Base-by-base conservation (phyloP, 64 coral and sea anemone species). In the Cladopsammia gracilis region DNA sequence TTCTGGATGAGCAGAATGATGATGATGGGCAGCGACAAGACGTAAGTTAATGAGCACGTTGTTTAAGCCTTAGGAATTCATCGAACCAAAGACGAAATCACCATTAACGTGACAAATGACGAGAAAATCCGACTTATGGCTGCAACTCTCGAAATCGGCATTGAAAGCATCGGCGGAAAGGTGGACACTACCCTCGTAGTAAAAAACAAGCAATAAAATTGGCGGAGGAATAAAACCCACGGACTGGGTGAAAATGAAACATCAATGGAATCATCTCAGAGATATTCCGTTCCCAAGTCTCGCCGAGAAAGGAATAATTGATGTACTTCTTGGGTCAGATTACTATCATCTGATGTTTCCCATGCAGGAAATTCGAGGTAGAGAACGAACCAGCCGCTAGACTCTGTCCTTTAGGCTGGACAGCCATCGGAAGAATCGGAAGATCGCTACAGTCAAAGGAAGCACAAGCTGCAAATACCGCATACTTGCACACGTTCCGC, bases 51-150 rank as follows among this genome's bases (percentile, higher is more conserved):
- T 25, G 62, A 92, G 74, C 56, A 92, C 22, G 58, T 92, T 0
- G 49, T 95, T 1, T 26, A 95, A 18, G 48, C 62, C 46, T 57
- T 90, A 4, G 93, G 93, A 13, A 54, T 90, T 16, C 43, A 46
- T 57, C 58, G 58, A 6, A 51, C 75, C 26, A 95, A 89, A 71
- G 77, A 86, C 50, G 24, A 24, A 23, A 86, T 90, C 26, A 83
- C 58, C 20, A 47, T 90, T 10, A 90, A 95, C 18, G 79, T 95
- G 10, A 87, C 88, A 22, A 95, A 95, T 19, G 46, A 82, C 7
- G 78, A 95, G 23, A 72, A 64, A 19, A 57, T 95, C 0, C 65
- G 26, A 14, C 69, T 90, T n/a, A 76, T 48, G 20, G 76, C 83
- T 62, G 65, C 46, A 16, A 71, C 80, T 7, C 16, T 88, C 10